phyloP scores from a whole-genome alignment of 2,888 invertebrate genomes.

The Hydroisotoma schaefferi region DNA sequence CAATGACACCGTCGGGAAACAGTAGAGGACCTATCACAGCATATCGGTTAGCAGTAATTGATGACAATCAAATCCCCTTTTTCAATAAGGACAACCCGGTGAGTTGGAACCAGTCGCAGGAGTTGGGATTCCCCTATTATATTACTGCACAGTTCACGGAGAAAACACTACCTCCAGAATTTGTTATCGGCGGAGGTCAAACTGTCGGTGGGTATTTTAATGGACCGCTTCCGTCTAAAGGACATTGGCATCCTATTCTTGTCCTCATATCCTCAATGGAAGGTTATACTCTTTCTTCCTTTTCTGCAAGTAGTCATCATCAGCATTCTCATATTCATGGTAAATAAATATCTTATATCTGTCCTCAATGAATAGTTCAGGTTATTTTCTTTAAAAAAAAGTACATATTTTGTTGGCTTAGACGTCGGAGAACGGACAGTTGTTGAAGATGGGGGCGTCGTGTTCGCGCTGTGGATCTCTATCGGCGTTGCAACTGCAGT shows the following conservation, averaged over 20 bases:
- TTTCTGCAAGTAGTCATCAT: constrained; percentile 59
- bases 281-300: constrained; percentile 63
- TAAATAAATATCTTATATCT: too few species aligned
- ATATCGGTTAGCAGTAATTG: constrained; percentile 71
- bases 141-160: constrained; percentile 75
- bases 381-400: too few species aligned
- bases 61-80: constrained; percentile 56
- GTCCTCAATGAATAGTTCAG: too few species aligned
- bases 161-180: constrained; percentile 54
- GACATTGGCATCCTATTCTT: constrained; percentile 65
- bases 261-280: constrained; percentile 68
- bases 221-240: constrained; percentile 64
- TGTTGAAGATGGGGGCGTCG: constrained; percentile 48
- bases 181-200: constrained; percentile 72
- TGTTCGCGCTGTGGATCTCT: constrained; percentile 60
- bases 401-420: too few species aligned
- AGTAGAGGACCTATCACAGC: constrained; percentile 73
- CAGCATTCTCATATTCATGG: constrained; percentile 50
- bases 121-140: constrained; percentile 71
- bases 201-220: constrained; percentile 73
- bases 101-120: constrained; percentile 65
- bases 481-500: constrained; percentile 67
- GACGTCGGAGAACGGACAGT: constrained; percentile 38
- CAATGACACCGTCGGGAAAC: constrained; percentile 64
- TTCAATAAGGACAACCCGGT: constrained; percentile 62